Evolutionary conservation across 2,797 vertebrate genomes (phyloP), one percentile per base, ranked within the genome.

Genomic region (Poliocrania exsul): DNA sequence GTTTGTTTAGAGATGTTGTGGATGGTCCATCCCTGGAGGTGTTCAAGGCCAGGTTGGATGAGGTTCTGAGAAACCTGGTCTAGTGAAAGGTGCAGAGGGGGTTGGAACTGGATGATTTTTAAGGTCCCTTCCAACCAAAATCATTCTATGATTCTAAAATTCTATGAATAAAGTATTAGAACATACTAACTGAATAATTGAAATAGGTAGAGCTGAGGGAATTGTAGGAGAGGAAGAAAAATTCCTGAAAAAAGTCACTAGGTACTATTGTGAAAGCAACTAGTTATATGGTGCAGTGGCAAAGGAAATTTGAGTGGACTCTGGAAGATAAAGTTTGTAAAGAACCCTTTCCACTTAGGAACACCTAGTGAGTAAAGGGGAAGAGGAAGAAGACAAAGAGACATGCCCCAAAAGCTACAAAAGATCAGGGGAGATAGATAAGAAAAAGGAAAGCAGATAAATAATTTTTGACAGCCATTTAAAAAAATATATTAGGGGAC

Each of bases 61-160:
- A 29, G 23, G 0, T 7, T 65, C 38, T 83, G 18, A 65, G 5
- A 13, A 46, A 10, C 7, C 13, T 58, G 21, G 3, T 65, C 33
- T 12, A 24, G 15, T 16, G 25, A 13, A 58, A 40, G 25, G 3
- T 17, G 29, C 33, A 28, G 10, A 9, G 33, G 33, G 33, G 5
- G 2, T 19, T 53, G 58, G 13, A 83, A 40, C 2, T 4, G 10
- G 4, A 24, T 40, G 21, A 58, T 15, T 25, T 47, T 20, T 40
- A 33, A 2, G 4, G 11, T 35, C 29, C 25, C n/a, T 53, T 40
- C 9, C 15, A 58, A 31, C 5, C 7, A 0, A 0, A 28, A 2
- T 11, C 13, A 26, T 65, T 65, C 33, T 35, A 13, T 24, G 33
- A 35, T 40, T 78, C 23, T 46, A 46, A 10, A n/a, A 46, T 65